A percentile compares a stretch with the other conserved stretches of the same genome.
phyloP scores from a whole-genome alignment of 2,888 invertebrate species.

The Volucella inanis region DNA sequence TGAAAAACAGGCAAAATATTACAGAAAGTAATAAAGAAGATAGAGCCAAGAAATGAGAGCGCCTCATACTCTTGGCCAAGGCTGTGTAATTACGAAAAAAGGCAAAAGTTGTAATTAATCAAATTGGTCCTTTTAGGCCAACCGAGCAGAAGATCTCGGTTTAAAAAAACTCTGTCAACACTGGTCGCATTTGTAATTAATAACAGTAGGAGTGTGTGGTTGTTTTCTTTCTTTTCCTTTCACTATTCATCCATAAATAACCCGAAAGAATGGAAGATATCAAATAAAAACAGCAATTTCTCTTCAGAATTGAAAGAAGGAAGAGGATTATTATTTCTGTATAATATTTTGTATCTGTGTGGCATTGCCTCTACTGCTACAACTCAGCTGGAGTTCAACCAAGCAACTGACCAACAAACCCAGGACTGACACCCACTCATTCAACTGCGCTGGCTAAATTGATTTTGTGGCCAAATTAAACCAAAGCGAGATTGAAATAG shows the following conservation, averaged over 20 bases:
- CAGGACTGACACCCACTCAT: constrained; percentile 40
- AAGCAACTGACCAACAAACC: constrained; percentile 16
- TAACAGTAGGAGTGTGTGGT: constrained; percentile 39
- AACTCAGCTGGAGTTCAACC: constrained; percentile 48
- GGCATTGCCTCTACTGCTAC: constrained; percentile 12
- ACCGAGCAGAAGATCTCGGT: no score
- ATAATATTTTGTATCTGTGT: constrained; percentile 40
- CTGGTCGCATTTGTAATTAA: constrained; percentile 55
- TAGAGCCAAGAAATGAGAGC: no score
- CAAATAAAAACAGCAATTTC: constrained; percentile 69
- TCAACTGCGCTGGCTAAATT: constrained; percentile 62
- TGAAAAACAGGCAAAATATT: no score
- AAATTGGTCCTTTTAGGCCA: no score
- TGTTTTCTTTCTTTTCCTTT: constrained; percentile 37
- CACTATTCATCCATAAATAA: constrained; percentile 68
- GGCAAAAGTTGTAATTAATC: no score
- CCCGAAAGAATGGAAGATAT: constrained; percentile 61
- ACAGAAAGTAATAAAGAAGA: no score
- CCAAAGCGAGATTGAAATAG: constrained; percentile 22
- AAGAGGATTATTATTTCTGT: constrained; percentile 22
- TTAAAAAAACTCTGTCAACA: background rate
- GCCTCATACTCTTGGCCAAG: no score
- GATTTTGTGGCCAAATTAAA: constrained; percentile 75
- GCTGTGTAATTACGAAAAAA: no score
- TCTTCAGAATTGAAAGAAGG: constrained; percentile 45